phyloP scores from a whole-genome alignment of 2,888 invertebrate species.

The Marronus borbonicus region DNA sequence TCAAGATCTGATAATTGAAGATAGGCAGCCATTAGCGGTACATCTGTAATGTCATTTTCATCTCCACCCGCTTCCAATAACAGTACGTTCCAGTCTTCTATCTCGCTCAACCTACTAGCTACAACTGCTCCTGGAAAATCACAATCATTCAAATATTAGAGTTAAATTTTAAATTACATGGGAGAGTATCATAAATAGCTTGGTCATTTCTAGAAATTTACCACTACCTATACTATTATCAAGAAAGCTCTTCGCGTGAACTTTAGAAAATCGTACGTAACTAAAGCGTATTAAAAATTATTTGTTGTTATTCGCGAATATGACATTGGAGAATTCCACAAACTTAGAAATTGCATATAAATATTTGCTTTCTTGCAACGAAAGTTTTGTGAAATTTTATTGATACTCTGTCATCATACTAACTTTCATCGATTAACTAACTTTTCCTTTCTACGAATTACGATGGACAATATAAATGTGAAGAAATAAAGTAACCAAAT shows the following conservation, averaged over 20 bases:
- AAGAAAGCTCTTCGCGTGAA: no score
- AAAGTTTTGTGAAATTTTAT: background rate
- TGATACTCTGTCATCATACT: background rate
- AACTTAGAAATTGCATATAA: no score
- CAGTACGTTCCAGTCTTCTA: slow-evolving; percentile 85
- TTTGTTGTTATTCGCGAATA: no score
- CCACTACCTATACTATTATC: no score
- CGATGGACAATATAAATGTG: slow-evolving; percentile 26
- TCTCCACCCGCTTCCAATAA: slow-evolving; percentile 91
- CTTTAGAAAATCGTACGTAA: no score
- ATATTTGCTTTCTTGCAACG: background rate
- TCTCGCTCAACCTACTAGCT: slow-evolving; percentile 86
- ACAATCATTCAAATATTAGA: no score
- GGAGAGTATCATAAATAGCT: no score
- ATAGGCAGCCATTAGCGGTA: slow-evolving; percentile 89
- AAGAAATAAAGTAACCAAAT: background rate
- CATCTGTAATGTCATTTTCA: slow-evolving; percentile 92
- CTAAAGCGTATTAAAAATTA: no score
- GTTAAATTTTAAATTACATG: no score
- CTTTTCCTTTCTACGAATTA: background rate
- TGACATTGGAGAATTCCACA: background rate
- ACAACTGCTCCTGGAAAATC: slow-evolving; percentile 81
- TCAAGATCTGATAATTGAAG: slow-evolving; percentile 89
- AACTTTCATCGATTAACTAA: background rate
- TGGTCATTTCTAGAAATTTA: no score